These are phyloP conservation scores for Pithys albifrons DNA, from an alignment of 2,113 vertebrate genomes.

Conservation along the genomic window DNA sequence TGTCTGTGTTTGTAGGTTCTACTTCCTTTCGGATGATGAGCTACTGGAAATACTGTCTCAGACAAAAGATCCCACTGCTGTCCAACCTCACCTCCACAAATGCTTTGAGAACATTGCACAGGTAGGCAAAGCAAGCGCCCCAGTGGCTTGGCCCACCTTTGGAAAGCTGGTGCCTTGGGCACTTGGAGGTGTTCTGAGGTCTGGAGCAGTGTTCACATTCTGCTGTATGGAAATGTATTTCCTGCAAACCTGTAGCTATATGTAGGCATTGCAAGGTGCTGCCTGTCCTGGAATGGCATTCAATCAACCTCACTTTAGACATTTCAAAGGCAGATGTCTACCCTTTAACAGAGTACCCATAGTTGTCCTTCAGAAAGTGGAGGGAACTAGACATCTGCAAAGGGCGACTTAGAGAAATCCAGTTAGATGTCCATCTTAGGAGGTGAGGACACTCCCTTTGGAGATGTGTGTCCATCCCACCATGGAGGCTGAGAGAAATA, in stretches of 20 bases:
- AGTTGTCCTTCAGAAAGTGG: neutral
- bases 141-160: neutral
- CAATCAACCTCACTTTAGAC: neutral
- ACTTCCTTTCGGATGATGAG: constrained; percentile 93
- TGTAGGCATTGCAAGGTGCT: neutral
- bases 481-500: neutral
- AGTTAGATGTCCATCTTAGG: neutral
- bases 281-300: neutral
- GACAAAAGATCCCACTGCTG: constrained; percentile 89
- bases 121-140: constrained; percentile 60
- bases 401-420: neutral
- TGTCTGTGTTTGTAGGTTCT: constrained; percentile 80
- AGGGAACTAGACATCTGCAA: neutral
- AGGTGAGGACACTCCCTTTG: neutral
- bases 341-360: neutral
- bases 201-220: neutral
- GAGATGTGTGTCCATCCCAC: neutral
- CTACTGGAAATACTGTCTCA: constrained; percentile 92
- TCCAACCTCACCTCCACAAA: constrained; percentile 90
- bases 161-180: neutral
- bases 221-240: neutral
- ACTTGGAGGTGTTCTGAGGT: neutral
- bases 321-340: neutral
- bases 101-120: constrained; percentile 91
- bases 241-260: neutral